A percentile compares a stretch with the other conserved stretches of the same genome.
These are phyloP conservation scores for Apolygus lucorum DNA, from an alignment of 1,140 invertebrate species.

Conservation along the genomic window DNA sequence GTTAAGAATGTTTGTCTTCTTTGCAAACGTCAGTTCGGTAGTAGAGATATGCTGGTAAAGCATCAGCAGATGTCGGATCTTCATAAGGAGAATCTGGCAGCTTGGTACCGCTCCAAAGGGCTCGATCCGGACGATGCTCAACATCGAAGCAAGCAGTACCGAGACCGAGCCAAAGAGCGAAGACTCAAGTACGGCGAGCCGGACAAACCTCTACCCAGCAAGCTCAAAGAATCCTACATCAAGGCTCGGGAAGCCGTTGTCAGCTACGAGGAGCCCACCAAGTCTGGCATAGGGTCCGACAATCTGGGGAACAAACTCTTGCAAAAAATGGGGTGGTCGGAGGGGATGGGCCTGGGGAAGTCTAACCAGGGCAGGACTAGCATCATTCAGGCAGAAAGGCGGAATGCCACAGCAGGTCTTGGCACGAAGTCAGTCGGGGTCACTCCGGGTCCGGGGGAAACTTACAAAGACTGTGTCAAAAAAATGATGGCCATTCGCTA, in stretches of 20 bases:
- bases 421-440: constrained; percentile 64
- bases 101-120: constrained; percentile 49
- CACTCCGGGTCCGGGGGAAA: constrained; percentile 67
- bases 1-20: constrained; percentile 85
- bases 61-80: constrained; percentile 90
- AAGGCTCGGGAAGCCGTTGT: constrained; percentile 47
- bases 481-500: constrained; percentile 81
- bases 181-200: constrained; percentile 88
- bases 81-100: constrained; percentile 87
- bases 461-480: constrained; percentile 83
- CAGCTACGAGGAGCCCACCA: constrained; percentile 54
- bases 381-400: constrained; percentile 69
- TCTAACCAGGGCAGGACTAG: constrained; percentile 86
- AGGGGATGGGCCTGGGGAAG: constrained; percentile 89
- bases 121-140: constrained; percentile 48
- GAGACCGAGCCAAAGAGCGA: constrained; percentile 93
- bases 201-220: constrained; percentile 62
- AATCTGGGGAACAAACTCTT: constrained; percentile 88
- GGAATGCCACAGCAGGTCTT: constrained; percentile 59
- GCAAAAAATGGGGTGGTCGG: constrained; percentile 98
- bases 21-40: constrained; percentile 91
- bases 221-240: constrained; percentile 57
- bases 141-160: constrained; percentile 54
- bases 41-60: constrained; percentile 75
- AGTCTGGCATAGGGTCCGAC: constrained; percentile 68